Percentiles rank a stretch among this genome's conserved stretches.
Evolutionary conservation across 2,113 vertebrate genomes (phyloP).

Genomic region (Notothenia rossii): DNA sequence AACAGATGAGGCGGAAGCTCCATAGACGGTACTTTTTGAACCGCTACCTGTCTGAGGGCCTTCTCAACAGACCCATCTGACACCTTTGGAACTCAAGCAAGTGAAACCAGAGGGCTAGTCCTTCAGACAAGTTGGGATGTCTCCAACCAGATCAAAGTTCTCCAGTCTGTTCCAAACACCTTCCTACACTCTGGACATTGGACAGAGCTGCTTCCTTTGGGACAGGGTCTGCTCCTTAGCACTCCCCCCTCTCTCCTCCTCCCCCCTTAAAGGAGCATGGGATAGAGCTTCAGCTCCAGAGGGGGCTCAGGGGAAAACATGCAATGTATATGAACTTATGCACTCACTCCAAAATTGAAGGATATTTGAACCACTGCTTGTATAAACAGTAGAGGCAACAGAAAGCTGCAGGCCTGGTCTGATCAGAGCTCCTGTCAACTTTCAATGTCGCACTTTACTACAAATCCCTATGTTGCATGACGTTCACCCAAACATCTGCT

Average conservation of each 20-base stretch:
- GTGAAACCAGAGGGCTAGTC: background rate
- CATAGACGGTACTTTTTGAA: background rate
- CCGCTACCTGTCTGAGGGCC: background rate
- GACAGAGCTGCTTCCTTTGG: conserved; percentile 4
- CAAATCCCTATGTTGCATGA: conserved; percentile 47
- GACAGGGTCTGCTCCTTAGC: conserved; percentile 1
- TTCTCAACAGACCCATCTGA: conserved; percentile 12
- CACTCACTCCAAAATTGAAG: conserved; percentile 37
- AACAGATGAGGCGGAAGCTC: conserved; percentile 78
- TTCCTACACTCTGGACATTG: background rate
- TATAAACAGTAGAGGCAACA: conserved; percentile 20
- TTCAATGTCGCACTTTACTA: conserved; percentile 12
- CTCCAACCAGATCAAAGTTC: background rate
- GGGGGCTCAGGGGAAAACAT: background rate
- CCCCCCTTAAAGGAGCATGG: background rate
- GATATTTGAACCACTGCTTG: conserved; percentile 23
- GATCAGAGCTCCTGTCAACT: conserved; percentile 11
- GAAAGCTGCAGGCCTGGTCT: background rate
- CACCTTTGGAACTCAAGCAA: background rate
- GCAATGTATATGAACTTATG: conserved; percentile 36
- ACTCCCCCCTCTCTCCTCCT: background rate
- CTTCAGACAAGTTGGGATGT: background rate
- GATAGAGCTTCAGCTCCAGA: background rate
- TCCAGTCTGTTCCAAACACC: background rate
- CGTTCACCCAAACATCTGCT: conserved; percentile 11